A percentile compares a stretch with the other conserved stretches of the same genome.
Conservation (phyloP, 2,888 invertebrate genomes). For the Leuctra nigra region DNA sequence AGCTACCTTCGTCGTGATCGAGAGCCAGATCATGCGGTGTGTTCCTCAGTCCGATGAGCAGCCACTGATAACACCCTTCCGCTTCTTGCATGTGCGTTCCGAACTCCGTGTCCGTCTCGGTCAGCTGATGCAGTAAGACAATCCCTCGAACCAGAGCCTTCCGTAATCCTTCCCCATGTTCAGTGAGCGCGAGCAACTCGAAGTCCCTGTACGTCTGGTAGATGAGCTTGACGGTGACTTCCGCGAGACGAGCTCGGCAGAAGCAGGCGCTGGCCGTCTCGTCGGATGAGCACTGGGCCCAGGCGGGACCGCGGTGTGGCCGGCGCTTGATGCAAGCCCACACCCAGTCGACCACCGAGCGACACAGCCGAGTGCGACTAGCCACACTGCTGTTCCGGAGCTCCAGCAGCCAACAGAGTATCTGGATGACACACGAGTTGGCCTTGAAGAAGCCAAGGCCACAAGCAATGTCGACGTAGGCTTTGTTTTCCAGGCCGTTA, state of each 20-base stretch:
- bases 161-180: background rate
- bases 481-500: background rate
- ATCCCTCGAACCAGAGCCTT: constrained; percentile 13
- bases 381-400: background rate
- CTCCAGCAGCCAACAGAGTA: constrained; percentile 6
- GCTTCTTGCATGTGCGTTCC: constrained; percentile 15
- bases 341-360: constrained; percentile 1
- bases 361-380: background rate
- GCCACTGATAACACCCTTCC: constrained; percentile 15
- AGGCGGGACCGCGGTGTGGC: background rate
- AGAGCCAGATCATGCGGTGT: background rate
- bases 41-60: constrained; percentile 13
- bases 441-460: background rate
- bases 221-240: background rate
- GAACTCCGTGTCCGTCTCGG: constrained; percentile 14
- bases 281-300: background rate
- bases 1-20: background rate
- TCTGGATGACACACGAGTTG: constrained; percentile 12
- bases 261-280: background rate
- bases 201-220: constrained; percentile 1
- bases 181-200: background rate
- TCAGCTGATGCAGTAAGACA: constrained; percentile 9
- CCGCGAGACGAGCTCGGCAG: constrained; percentile 8
- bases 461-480: background rate
- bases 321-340: background rate